Percentiles rank a stretch among this genome's conserved stretches.
These are phyloP conservation scores for Nettapus auritus DNA, from an alignment of 2,113 vertebrate genomes.

Conservation along the genomic window DNA sequence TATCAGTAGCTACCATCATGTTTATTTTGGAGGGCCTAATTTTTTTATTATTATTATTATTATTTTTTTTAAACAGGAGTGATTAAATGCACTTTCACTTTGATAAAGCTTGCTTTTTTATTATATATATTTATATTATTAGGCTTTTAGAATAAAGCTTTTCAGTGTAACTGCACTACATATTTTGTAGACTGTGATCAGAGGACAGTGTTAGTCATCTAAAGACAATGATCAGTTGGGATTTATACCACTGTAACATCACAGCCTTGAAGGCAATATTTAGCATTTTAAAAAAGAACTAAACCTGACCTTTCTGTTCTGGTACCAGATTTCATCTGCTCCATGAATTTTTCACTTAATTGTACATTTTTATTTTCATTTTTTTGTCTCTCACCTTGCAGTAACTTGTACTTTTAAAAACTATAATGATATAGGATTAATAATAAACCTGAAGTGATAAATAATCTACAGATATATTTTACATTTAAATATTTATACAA, in stretches of 20 bases:
- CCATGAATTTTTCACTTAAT: neutral
- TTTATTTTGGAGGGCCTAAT: neutral
- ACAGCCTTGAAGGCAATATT: neutral
- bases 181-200: neutral
- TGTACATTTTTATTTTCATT: neutral
- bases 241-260: neutral
- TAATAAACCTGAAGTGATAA: too few species aligned
- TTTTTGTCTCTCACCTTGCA: too few species aligned
- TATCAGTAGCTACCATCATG: neutral
- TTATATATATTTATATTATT: too few species aligned
- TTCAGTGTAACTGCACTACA: neutral
- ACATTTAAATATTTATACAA: neutral
- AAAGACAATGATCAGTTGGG: neutral
- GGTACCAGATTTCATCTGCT: neutral
- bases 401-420: too few species aligned
- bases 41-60: too few species aligned
- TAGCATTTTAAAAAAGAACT: neutral
- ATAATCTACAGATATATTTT: neutral
- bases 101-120: too few species aligned
- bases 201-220: neutral
- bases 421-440: too few species aligned
- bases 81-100: neutral
- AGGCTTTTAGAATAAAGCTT: neutral
- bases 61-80: neutral
- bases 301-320: too few species aligned